These are phyloP conservation scores for Numida meleagris DNA, from an alignment of 2,113 vertebrate genomes.

Conservation along the genomic window DNA sequence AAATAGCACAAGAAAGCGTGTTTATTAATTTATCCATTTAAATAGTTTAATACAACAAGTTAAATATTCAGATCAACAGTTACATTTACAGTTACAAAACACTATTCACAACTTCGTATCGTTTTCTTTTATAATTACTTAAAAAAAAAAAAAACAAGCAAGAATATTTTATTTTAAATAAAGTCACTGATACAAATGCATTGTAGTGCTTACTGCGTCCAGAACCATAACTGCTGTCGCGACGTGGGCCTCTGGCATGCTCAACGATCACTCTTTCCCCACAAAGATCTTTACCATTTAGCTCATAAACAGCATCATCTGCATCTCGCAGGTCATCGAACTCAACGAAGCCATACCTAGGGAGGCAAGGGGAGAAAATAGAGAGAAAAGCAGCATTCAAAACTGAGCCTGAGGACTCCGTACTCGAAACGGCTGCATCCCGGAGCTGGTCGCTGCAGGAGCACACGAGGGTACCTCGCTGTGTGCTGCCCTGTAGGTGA, in stretches of 20 bases:
- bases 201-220: conserved; percentile 90
- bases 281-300: conserved; percentile 96
- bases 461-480: rapidly evolving
- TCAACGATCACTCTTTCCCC: conserved; percentile 90
- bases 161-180: conserved; percentile 50
- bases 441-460: background rate
- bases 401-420: rapidly evolving
- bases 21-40: conserved; percentile 67
- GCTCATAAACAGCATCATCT: conserved; percentile 95
- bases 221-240: conserved; percentile 88
- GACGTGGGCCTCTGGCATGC: conserved; percentile 85
- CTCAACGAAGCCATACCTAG: conserved; percentile 96
- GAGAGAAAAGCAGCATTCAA: background rate
- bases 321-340: conserved; percentile 96
- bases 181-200: conserved; percentile 62
- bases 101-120: conserved; percentile 50
- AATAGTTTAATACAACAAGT: conserved; percentile 72
- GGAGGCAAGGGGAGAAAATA: background rate
- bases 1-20: conserved; percentile 69
- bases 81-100: conserved; percentile 70
- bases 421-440: rapidly evolving
- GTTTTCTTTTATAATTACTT: conserved; percentile 37
- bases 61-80: conserved; percentile 58
- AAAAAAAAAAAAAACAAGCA: background rate
- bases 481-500: rapidly evolving